Conservation (phyloP, 2,888 invertebrate species). For the Hirudinaria manillensis region DNA sequence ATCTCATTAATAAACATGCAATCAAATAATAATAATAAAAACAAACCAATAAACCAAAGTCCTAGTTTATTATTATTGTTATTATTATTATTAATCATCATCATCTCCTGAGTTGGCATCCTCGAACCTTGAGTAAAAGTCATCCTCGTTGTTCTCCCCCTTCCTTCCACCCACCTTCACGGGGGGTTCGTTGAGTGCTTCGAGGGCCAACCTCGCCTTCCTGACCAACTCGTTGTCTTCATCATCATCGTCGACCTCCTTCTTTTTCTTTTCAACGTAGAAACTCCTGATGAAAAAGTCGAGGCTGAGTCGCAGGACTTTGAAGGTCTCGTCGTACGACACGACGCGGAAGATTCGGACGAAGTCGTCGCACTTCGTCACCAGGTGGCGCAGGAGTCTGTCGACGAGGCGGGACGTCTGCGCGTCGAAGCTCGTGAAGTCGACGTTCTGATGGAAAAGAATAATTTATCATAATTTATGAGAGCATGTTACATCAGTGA, state of each 20-base stretch:
- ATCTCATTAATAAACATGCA: no score
- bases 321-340: neutral
- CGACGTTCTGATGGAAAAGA: conserved; percentile 1
- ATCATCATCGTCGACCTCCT: neutral
- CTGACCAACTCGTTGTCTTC: neutral
- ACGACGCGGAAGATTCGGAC: neutral
- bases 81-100: no score
- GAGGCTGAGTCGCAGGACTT: neutral
- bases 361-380: conserved; percentile 15
- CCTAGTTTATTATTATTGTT: no score
- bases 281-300: conserved; percentile 11
- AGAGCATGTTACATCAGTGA: no score
- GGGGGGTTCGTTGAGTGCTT: neutral
- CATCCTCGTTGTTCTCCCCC: no score
- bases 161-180: neutral
- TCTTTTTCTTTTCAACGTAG: neutral
- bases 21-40: no score
- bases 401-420: neutral
- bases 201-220: neutral
- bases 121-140: no score
- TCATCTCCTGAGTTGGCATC: no score
- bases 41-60: no score
- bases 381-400: neutral
- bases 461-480: no score
- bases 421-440: conserved; percentile 9